These are phyloP conservation scores for Villa cingulata DNA, from an alignment of 2,888 invertebrate genomes.

Conservation along the genomic window DNA sequence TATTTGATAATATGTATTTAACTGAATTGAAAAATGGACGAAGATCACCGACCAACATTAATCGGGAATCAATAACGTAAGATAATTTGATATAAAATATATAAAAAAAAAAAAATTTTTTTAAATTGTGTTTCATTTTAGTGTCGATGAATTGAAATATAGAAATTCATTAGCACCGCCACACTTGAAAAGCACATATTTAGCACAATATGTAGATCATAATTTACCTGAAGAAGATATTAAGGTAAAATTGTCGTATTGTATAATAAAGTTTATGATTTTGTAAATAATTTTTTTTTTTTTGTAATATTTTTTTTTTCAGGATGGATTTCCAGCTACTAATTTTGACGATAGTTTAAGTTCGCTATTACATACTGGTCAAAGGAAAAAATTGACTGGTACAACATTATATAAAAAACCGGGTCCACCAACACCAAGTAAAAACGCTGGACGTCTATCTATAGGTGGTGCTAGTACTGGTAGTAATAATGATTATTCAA, in stretches of 20 bases:
- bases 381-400: conserved; percentile 42
- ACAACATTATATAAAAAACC: conserved; percentile 68
- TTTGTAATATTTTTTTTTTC: conserved; percentile 6
- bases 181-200: conserved; percentile 73
- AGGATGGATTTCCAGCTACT: conserved; percentile 23
- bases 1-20: conserved; percentile 69
- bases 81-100: not conserved
- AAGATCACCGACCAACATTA: conserved; percentile 27
- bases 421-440: conserved; percentile 77
- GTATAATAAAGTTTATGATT: conserved; percentile 12
- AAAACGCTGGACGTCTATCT: conserved; percentile 61
- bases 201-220: conserved; percentile 59
- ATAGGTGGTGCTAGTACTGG: conserved; percentile 32
- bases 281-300: no score
- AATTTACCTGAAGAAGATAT: conserved; percentile 50
- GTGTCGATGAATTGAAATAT: conserved; percentile 56
- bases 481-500: conserved; percentile 36
- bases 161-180: conserved; percentile 74
- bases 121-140: conserved; percentile 10
- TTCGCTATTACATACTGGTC: conserved; percentile 32
- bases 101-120: not conserved
- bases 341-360: conserved; percentile 31
- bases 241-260: no score
- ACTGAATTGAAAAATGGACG: conserved; percentile 49
- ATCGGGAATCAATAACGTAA: conserved; percentile 24